Base-by-base conservation (phyloP, 2,888 invertebrate genomes). In the Netelia inedita region DNA sequence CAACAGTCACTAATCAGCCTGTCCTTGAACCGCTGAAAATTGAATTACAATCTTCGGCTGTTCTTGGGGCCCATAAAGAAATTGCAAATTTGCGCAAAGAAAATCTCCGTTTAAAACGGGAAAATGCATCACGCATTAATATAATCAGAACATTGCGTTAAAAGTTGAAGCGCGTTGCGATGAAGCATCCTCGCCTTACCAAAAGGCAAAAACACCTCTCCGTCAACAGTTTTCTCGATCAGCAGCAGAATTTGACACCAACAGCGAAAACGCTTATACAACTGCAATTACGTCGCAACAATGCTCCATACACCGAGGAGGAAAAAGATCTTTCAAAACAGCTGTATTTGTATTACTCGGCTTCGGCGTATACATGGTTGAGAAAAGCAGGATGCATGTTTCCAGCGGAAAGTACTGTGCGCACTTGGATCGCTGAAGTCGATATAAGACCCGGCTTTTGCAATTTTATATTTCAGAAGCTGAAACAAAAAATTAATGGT, bases 391-490 rank as follows among this genome's bases (percentile, higher is more conserved):
- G 86, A 9, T 76, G 79, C 21, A 79, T 14, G n/a, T n/a, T n/a
- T n/a, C n/a, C n/a, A n/a, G 50, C 78, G 10, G 65, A 41, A 21
- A 76, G 66, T 1, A 85, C 73, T 14, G 85, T 87, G 0, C 43
- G 83, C 14, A 21, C 41, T 11, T 87, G 87, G 87, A 57, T 88
- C 5, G 66, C 81, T 9, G 75, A 86, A 28, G 43, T 73, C 9
- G 79, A 83, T 2, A 79, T 86, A 9, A 57, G 57, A 14, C 85
- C 86, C 0, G 87, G 86, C 21, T 86, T 87, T 50, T 50, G 35
- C 35, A 28, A 79, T 3, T 41, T 21, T 23, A 73, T 75, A 28
- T 83, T 71, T 11, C 19, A 74, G 5, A 68, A 68, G 41, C 2
- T 82, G 3, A 61, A 73, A 43, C 19, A 72, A 21, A 73, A 76